These are phyloP conservation scores for Theocolax elegans DNA, from an alignment of 1,140 invertebrate species.

Conservation along the genomic window DNA sequence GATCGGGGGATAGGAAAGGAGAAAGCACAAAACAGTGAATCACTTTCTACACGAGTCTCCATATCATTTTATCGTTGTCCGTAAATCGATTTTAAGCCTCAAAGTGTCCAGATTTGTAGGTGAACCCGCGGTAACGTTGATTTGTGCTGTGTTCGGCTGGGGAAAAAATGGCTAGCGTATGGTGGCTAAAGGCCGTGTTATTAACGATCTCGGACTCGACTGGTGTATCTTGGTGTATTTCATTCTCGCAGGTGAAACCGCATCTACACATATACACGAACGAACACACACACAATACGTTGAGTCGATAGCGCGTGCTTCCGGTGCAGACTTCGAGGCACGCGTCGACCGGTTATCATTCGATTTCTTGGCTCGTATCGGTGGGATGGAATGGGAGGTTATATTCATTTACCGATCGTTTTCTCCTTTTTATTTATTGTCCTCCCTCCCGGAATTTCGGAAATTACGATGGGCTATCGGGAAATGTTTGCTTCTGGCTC, in stretches of 20 bases:
- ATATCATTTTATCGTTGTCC: conserved; percentile 9
- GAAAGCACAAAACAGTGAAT: not conserved
- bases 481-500: not conserved
- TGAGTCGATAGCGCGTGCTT: conserved; percentile 10
- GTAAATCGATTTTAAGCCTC: conserved; percentile 19
- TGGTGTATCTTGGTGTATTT: not conserved
- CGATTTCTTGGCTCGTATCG: not conserved
- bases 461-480: conserved; percentile 4
- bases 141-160: not conserved
- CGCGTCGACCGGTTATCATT: conserved; percentile 13
- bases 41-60: not conserved
- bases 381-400: too few species aligned
- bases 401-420: conserved; percentile 13
- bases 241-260: conserved; percentile 3
- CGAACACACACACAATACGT: conserved; percentile 1
- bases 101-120: not conserved
- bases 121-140: not conserved
- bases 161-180: not conserved
- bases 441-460: not conserved
- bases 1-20: not conserved
- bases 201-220: conserved; percentile 8
- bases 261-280: not conserved
- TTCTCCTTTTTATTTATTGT: not conserved
- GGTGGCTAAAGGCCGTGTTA: not conserved
- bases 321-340: not conserved